Evolutionary conservation across 2,888 invertebrate genomes (phyloP), one percentile per base, ranked within the genome.

Genomic region (Synergus laeviventris): DNA sequence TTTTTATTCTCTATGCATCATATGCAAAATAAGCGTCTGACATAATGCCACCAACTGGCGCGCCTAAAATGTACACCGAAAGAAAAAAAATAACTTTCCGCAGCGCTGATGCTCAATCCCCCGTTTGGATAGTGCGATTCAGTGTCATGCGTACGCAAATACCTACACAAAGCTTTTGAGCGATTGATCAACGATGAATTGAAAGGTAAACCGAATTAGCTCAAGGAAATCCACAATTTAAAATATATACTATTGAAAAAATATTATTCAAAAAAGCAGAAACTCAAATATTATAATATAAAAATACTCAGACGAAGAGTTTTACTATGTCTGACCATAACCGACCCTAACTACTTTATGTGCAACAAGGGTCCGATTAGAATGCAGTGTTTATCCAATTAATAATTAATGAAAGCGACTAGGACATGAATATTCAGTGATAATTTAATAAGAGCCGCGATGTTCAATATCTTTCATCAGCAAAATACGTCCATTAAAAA

Each of bases 111-210:
- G 81, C 74, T 77, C 82, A 80, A 83, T 81, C 80, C 81, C 82
- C 84, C 83, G 85, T 85, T 84, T 81, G 85, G 84, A 86, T 81
- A 86, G 86, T 86, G 86, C 86, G 81, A 82, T 86, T 86, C 86
- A 81, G 76, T 86, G 86, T 86, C 81, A 84, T 76, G 79, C 82
- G 79, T 76, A 82, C 79, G 78, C 79, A 82, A 81, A 84, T 74
- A 76, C 64, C 76, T 70, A 56, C 74, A 75, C 74, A 75, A 73
- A 70, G 74, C 75, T 60, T 62, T 79, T 77, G 79, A 75, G 76
- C 80, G 83, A 82, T 83, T 83, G 84, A 81, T 81, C 80, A 77
- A 78, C 77, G 81, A 81, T 77, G 78, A 79, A 56, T 73, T 75
- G 77, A 77, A 74, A 74, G 36, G 59, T 59, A 60, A 74, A 74